Evolutionary conservation across 2,888 invertebrate species (phyloP), one percentile per base, ranked within the genome.

Genomic region (Cantharis flavilabris): DNA sequence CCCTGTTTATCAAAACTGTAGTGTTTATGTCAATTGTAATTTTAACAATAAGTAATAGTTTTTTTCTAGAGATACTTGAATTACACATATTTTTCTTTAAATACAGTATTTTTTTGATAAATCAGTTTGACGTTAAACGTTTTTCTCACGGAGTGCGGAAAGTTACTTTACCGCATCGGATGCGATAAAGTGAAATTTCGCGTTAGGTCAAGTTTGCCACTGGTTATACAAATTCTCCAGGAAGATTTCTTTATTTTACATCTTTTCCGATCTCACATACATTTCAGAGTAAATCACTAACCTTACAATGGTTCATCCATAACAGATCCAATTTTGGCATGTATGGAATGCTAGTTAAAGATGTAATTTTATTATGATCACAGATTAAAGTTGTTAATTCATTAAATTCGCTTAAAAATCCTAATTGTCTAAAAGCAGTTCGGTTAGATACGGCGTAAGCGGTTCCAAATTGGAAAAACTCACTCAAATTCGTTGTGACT

Each of bases 351-450:
- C 90, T 89, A 49, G 93, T 93, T 72, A 92, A 91, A 65, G 94
- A 92, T 28, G 92, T 92, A 76, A 96, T 92, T 2, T 91, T 90
- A 85, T 97, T 97, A 82, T 94, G 93, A 87, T 97, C 97, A 81
- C 96, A 90, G 82, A 97, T 96, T 13, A 97, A 87, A 0, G 95
- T 94, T 10, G 93, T 93, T 75, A 97, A 87, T 76, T 92, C 90
- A 76, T 91, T 92, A 87, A 96, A 96, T 84, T 93, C 91, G 3
- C 91, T 90, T 62, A 97, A 86, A 83, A 94, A 94, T 79, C 94
- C 92, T 73, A 96, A 88, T 87, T 94, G 94, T 73, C 95, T 95
- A 88, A 69, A 90, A 90, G 72, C 71, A 70, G 73, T 76, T 9
- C 62, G 62, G 9, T n/a, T 30, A 9, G 9, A 5, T 3, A 28